These are phyloP conservation scores for Glyphotaelius pellucidus DNA, from an alignment of 2,888 invertebrate species.

Conservation along the genomic window DNA sequence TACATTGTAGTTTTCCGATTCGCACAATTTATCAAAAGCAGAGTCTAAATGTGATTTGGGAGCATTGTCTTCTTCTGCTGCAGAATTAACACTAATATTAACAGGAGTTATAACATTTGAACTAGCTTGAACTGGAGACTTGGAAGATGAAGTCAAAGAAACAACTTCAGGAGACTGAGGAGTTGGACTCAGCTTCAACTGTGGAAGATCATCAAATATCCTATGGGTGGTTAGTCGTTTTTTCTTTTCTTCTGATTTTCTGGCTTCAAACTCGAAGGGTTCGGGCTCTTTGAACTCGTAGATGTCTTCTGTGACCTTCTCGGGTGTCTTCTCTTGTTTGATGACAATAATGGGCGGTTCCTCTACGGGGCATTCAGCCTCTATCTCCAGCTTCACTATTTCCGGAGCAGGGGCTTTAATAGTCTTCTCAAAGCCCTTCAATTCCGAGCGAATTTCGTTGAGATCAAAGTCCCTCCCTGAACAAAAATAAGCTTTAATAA, in stretches of 20 bases:
- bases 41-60: constrained; percentile 70
- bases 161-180: constrained; percentile 64
- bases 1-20: constrained; percentile 73
- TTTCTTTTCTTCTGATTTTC: constrained; percentile 76
- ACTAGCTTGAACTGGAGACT: constrained; percentile 66
- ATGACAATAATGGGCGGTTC: constrained; percentile 53
- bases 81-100: not conserved
- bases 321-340: constrained; percentile 71
- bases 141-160: constrained; percentile 69
- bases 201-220: constrained; percentile 76
- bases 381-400: constrained; percentile 72
- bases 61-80: constrained; percentile 63
- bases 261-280: constrained; percentile 89
- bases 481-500: constrained; percentile 38
- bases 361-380: constrained; percentile 39
- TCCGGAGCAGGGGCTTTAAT: constrained; percentile 75
- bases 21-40: constrained; percentile 75
- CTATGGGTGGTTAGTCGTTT: constrained; percentile 73
- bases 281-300: constrained; percentile 95
- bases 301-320: constrained; percentile 81
- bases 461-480: constrained; percentile 89
- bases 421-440: constrained; percentile 86
- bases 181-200: constrained; percentile 75
- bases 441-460: constrained; percentile 89
- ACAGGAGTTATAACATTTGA: not conserved